Conservation (phyloP, 1,140 invertebrate genomes). For the Sweltsa coloradensis region DNA sequence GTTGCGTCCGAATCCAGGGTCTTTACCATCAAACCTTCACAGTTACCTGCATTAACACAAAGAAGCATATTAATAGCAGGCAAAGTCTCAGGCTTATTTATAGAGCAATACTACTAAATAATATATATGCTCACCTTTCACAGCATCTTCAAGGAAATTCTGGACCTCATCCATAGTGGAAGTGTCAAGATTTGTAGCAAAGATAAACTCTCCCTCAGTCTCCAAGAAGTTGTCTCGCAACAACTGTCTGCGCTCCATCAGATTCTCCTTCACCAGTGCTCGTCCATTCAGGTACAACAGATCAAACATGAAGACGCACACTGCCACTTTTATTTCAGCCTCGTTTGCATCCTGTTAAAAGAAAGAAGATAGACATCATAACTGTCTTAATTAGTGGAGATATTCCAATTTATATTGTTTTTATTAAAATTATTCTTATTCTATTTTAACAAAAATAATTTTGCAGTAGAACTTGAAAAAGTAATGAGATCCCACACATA, state of each 20-base stretch:
- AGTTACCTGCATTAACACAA: slow-evolving; percentile 56
- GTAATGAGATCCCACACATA: no score
- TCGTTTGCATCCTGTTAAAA: slow-evolving; percentile 65
- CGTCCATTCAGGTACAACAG: slow-evolving; percentile 88
- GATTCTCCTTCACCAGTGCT: slow-evolving; percentile 68
- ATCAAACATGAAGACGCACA: slow-evolving; percentile 97
- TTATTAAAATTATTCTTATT: no score
- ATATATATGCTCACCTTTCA: slow-evolving; percentile 50
- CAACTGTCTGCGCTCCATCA: slow-evolving; percentile 61
- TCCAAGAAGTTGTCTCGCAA: slow-evolving; percentile 64
- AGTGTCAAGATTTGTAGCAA: slow-evolving; percentile 77
- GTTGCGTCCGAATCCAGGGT: slow-evolving; percentile 84
- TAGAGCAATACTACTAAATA: not conserved
- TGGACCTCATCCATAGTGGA: slow-evolving; percentile 85
- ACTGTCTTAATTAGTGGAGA: not conserved
- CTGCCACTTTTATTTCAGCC: slow-evolving; percentile 88
- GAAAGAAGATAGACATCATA: slow-evolving; percentile 9
- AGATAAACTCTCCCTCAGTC: slow-evolving; percentile 74
- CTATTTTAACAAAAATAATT: no score
- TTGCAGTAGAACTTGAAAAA: no score
- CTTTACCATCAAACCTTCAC: slow-evolving; percentile 99
- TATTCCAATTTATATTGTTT: no score
- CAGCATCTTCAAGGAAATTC: slow-evolving; percentile 89
- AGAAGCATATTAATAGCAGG: not conserved
- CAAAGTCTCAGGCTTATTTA: not conserved